Conservation (phyloP, 2,888 invertebrate species). For the Phortica magna region DNA sequence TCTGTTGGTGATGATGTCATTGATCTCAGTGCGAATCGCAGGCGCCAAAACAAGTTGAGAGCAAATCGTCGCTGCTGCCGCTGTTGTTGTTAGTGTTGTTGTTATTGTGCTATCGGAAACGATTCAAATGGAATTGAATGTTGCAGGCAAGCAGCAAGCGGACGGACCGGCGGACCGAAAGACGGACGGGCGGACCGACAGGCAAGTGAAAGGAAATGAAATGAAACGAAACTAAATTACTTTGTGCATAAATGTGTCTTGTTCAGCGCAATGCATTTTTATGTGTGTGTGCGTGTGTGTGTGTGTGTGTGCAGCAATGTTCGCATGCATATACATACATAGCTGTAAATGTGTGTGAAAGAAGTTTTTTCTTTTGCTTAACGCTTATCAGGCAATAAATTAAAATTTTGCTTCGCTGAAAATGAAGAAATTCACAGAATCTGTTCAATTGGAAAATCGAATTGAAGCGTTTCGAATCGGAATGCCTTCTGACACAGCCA, state of each 20-base stretch:
- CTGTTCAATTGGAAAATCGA: slow-evolving; percentile 37
- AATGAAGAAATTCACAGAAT: slow-evolving; percentile 31
- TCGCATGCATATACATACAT: neutral
- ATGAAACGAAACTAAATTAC: slow-evolving; percentile 20
- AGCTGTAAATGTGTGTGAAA: neutral
- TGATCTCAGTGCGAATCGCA: neutral
- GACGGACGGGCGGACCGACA: neutral
- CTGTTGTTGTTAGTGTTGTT: too few species aligned
- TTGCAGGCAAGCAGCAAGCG: neutral
- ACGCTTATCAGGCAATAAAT: slow-evolving; percentile 33
- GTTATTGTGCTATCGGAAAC: too few species aligned
- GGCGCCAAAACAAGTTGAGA: too few species aligned
- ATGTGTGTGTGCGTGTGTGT: neutral
- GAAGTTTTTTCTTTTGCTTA: neutral
- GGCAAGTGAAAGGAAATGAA: neutral
- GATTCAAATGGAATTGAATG: too few species aligned
- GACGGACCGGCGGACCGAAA: neutral
- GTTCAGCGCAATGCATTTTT: neutral
- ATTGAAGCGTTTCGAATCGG: slow-evolving; percentile 7
- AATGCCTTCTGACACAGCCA: neutral
- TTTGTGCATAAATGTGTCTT: neutral
- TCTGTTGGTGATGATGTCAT: neutral
- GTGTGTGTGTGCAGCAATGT: neutral
- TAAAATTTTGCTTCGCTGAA: slow-evolving; percentile 34
- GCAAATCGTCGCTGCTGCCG: too few species aligned